These are phyloP conservation scores for Homalodisca vitripennis DNA, from an alignment of 1,140 invertebrate genomes.

Conservation along the genomic window DNA sequence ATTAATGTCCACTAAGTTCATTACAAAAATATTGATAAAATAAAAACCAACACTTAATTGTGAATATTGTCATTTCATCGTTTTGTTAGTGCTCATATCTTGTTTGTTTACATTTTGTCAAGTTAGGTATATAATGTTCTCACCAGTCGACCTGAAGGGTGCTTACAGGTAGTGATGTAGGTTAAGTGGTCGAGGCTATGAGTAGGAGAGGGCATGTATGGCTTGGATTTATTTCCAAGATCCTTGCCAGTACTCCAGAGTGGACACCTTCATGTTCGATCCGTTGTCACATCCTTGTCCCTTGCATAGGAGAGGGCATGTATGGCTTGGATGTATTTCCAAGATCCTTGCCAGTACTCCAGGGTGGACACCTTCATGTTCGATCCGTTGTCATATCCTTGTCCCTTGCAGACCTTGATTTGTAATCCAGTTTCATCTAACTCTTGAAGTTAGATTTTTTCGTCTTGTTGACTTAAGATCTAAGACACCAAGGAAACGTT, in stretches of 20 bases:
- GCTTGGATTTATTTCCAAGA: slow-evolving; percentile 32
- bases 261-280: slow-evolving; percentile 43
- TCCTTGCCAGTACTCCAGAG: slow-evolving; percentile 38
- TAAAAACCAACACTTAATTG: too few species aligned
- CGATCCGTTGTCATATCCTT: slow-evolving; percentile 45
- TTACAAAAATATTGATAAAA: too few species aligned
- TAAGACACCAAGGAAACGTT: slow-evolving; percentile 11
- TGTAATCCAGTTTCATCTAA: slow-evolving; percentile 29
- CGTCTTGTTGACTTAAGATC: slow-evolving; percentile 16
- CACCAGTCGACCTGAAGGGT: too few species aligned
- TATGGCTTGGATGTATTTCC: slow-evolving; percentile 32
- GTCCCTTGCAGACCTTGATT: slow-evolving; percentile 42
- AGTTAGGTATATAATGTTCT: too few species aligned
- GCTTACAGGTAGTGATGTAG: too few species aligned
- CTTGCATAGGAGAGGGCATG: slow-evolving; percentile 35
- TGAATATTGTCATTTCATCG: too few species aligned
- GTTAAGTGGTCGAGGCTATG: too few species aligned
- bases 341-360: slow-evolving; percentile 39
- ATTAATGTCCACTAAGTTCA: too few species aligned
- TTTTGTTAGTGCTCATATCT: too few species aligned
- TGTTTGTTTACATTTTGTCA: too few species aligned
- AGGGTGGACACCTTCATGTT: slow-evolving; percentile 43
- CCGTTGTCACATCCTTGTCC: slow-evolving; percentile 46
- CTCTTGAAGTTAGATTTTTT: slow-evolving; percentile 25
- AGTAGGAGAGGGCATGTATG: slow-evolving; percentile 34